These are phyloP conservation scores for Natator depressus DNA, from an alignment of 2,113 vertebrate species.

Conservation along the genomic window DNA sequence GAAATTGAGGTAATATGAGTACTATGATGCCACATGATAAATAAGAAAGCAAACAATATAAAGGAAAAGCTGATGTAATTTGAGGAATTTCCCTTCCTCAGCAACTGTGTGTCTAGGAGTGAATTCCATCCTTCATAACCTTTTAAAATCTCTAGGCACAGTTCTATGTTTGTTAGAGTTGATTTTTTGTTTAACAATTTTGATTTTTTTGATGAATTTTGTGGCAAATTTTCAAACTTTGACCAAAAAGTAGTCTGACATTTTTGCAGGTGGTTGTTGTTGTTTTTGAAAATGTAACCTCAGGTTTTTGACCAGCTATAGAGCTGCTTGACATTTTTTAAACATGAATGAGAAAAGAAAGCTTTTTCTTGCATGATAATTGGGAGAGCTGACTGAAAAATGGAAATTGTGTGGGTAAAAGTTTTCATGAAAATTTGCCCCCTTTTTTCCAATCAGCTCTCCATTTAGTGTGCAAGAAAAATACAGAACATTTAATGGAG, in stretches of 20 bases:
- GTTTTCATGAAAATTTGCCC: fast-evolving
- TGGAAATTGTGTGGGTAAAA: background rate
- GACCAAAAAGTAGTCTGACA: fast-evolving
- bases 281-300: background rate
- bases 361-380: background rate
- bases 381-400: fast-evolving
- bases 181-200: background rate
- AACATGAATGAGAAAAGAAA: background rate
- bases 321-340: background rate
- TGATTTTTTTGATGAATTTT: background rate
- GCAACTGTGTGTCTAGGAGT: background rate
- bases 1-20: background rate
- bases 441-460: fast-evolving
- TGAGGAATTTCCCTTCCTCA: background rate
- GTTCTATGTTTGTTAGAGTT: background rate
- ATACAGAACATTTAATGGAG: background rate
- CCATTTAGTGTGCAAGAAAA: fast-evolving
- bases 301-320: fast-evolving
- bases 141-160: background rate
- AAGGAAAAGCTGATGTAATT: background rate
- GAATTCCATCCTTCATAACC: background rate
- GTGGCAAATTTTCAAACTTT: background rate
- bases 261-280: background rate
- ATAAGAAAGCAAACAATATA: background rate
- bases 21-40: background rate